phyloP scores from a whole-genome alignment of 2,113 vertebrate genomes.

The Trematocara unimaculatum region DNA sequence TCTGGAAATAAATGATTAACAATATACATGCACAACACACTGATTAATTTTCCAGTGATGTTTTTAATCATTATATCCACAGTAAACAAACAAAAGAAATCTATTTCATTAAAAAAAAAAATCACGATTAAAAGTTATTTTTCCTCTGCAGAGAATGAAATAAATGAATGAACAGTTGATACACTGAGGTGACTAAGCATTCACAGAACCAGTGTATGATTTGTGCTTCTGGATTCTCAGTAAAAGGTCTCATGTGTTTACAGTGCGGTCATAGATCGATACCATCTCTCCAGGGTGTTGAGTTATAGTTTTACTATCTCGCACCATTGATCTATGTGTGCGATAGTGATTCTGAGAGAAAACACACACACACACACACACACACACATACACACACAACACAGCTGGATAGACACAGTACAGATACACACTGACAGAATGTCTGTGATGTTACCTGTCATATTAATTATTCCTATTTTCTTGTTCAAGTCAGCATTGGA shows the following conservation, averaged over 20 bases:
- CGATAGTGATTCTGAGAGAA: not conserved
- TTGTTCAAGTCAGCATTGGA: not conserved
- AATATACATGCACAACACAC: not conserved
- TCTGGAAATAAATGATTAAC: not conserved
- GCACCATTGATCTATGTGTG: constrained; percentile 30
- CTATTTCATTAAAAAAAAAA: not conserved
- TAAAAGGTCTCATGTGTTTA: constrained; percentile 25
- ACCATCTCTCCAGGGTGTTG: not conserved
- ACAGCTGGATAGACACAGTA: not conserved
- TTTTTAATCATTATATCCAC: not conserved
- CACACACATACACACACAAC: not conserved
- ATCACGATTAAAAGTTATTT: not conserved
- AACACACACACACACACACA: not conserved
- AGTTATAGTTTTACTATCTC: constrained; percentile 34
- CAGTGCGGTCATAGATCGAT: constrained; percentile 26
- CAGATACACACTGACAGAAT: not conserved
- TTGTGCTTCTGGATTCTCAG: not conserved
- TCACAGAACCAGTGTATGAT: not conserved
- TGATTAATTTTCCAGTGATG: not conserved
- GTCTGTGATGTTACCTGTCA: not conserved
- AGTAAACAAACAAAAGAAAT: no score
- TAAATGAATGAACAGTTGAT: not conserved
- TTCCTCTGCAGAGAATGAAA: not conserved
- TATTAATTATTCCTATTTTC: not conserved
- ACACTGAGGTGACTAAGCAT: not conserved